phyloP scores from a whole-genome alignment of 2,113 vertebrate genomes.

The Pelvicachromis taeniatus region DNA sequence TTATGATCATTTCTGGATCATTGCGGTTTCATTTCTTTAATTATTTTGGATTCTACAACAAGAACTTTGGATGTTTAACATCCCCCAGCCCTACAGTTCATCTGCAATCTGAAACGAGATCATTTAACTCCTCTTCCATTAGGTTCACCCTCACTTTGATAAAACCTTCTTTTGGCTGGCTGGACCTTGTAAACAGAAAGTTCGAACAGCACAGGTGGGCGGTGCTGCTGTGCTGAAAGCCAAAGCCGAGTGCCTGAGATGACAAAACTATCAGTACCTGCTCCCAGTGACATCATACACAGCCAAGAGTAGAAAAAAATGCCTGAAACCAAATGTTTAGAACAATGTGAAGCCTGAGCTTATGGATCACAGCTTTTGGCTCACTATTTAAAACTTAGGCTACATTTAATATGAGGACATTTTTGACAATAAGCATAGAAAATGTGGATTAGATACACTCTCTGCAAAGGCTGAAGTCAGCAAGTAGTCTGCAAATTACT shows the following conservation, averaged over 20 bases:
- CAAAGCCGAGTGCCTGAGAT: neutral
- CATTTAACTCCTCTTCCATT: neutral
- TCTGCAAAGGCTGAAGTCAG: neutral
- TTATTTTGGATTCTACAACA: neutral
- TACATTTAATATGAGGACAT: neutral
- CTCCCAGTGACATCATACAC: neutral
- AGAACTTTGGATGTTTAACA: neutral
- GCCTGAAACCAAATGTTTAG: neutral
- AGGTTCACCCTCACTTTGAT: neutral
- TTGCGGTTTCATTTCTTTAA: fast-evolving
- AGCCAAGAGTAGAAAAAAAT: neutral
- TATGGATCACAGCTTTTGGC: neutral
- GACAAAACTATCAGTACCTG: neutral
- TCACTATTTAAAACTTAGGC: neutral
- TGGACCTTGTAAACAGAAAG: neutral
- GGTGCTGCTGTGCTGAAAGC: neutral
- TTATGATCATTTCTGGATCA: neutral
- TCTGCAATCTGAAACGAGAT: neutral
- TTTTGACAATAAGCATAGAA: neutral
- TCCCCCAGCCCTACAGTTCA: fast-evolving
- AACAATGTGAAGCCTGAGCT: fast-evolving
- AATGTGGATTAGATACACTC: neutral
- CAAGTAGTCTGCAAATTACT: neutral
- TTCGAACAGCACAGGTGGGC: neutral
- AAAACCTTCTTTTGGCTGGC: neutral